Conservation (phyloP, 2,888 invertebrate genomes). For the Sthenelais limicola region DNA sequence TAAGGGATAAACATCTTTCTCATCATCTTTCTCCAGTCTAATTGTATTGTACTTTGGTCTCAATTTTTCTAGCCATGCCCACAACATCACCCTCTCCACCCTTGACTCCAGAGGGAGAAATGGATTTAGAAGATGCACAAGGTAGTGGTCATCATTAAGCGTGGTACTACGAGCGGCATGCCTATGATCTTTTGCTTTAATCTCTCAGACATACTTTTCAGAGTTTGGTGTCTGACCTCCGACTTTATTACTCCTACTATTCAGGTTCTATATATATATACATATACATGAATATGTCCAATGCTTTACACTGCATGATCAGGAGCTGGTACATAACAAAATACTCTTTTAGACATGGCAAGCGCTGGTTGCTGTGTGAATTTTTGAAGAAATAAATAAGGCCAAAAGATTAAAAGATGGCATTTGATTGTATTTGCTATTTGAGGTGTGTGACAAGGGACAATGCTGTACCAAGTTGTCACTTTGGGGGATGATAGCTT, state of each 20-base stretch:
- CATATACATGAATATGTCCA: no score
- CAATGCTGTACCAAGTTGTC: constrained; percentile 19
- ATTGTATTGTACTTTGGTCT: constrained; percentile 35
- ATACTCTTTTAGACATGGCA: constrained; percentile 20
- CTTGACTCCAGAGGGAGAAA: constrained; percentile 37
- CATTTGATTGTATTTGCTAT: constrained; percentile 12
- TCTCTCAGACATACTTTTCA: constrained; percentile 21
- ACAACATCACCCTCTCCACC: constrained; percentile 39
- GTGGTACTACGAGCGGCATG: constrained; percentile 24
- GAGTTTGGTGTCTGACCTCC: constrained; percentile 25
- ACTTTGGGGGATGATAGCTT: no score
- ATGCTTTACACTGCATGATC: constrained; percentile 34
- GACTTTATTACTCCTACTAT: no score
- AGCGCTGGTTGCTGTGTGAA: constrained; percentile 33
- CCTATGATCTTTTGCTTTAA: constrained; percentile 29
- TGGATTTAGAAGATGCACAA: constrained; percentile 43
- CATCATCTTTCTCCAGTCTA: constrained; percentile 30
- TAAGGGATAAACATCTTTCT: no score
- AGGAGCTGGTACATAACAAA: constrained; percentile 28
- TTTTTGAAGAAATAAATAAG: no score
- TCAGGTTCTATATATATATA: no score
- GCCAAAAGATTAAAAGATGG: no score
- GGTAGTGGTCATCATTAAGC: constrained; percentile 34
- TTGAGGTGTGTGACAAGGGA: constrained; percentile 8
- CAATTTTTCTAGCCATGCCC: constrained; percentile 39